Percentiles rank a stretch among this genome's conserved stretches.
phyloP scores from a whole-genome alignment of 1,140 invertebrate genomes.

The Hirudo medicinalis region DNA sequence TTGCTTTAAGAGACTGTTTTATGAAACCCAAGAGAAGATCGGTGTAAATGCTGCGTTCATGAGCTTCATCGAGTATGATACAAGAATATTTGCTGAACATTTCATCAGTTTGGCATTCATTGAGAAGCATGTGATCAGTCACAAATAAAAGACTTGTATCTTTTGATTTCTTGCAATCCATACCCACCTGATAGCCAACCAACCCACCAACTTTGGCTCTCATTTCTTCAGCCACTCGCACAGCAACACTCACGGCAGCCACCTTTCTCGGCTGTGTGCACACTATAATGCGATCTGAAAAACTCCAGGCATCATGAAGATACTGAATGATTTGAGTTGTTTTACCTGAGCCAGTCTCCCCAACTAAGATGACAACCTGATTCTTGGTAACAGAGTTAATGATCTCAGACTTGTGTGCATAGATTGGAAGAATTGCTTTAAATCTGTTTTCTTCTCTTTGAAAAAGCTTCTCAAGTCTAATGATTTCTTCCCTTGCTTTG shows the following conservation, averaged over 20 bases:
- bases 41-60: constrained; percentile 81
- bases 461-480: constrained; percentile 25
- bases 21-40: constrained; percentile 91
- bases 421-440: constrained; percentile 31
- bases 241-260: constrained; percentile 34
- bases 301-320: constrained; percentile 39
- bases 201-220: constrained; percentile 29
- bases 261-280: constrained; percentile 44
- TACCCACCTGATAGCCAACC: constrained; percentile 49
- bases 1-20: constrained; percentile 66
- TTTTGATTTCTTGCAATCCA: constrained; percentile 53
- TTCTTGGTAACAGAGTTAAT: constrained; percentile 27
- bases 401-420: constrained; percentile 31
- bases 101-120: constrained; percentile 63
- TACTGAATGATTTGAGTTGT: constrained; percentile 37
- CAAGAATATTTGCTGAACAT: constrained; percentile 71
- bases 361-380: constrained; percentile 65
- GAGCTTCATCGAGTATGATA: constrained; percentile 94
- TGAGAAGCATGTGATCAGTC: constrained; percentile 95
- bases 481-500: constrained; percentile 22
- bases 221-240: constrained; percentile 33
- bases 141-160: constrained; percentile 93
- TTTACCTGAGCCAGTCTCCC: constrained; percentile 83
- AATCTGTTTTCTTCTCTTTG: constrained; percentile 30
- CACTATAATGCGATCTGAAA: constrained; percentile 56